Percentiles rank a stretch among this genome's conserved stretches.
phyloP scores from a whole-genome alignment of 2,888 invertebrate species.

The Hybos culiciformis region DNA sequence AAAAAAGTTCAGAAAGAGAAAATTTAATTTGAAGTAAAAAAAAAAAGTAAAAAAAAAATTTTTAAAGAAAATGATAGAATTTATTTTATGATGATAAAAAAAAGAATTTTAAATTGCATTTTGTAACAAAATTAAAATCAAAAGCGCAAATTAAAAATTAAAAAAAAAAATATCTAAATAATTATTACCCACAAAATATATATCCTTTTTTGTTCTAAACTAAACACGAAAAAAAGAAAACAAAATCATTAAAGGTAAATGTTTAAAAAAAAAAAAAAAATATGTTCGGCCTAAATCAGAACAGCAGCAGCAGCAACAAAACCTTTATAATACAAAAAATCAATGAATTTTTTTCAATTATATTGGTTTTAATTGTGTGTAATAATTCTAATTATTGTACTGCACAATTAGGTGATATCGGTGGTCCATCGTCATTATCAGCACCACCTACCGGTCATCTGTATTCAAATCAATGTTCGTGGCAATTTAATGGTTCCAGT shows the following conservation, averaged over 20 bases:
- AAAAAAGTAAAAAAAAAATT: not conserved
- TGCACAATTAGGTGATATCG: not conserved
- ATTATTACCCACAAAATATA: not conserved
- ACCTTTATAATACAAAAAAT: too few species aligned
- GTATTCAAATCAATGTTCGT: constrained; percentile 36
- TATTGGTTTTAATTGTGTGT: too few species aligned
- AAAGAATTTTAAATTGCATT: too few species aligned
- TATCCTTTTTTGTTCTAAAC: too few species aligned
- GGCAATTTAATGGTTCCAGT: constrained; percentile 36
- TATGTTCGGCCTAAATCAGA: constrained; percentile 5
- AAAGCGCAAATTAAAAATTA: constrained; percentile 1
- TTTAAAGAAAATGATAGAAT: not conserved
- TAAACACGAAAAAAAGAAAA: not conserved
- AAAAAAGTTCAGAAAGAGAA: not conserved
- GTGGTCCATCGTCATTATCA: not conserved
- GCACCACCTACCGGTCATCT: not conserved
- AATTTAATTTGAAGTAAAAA: not conserved
- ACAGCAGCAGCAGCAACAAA: not conserved
- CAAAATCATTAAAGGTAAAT: not conserved
- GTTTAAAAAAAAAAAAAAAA: too few species aligned
- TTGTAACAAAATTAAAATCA: not conserved
- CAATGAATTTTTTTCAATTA: too few species aligned
- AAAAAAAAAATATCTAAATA: constrained; percentile 1
- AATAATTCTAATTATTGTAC: not conserved
- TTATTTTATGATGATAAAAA: not conserved